Evolutionary conservation across 1,140 invertebrate species (phyloP).

Genomic region (Arion vulgaris): DNA sequence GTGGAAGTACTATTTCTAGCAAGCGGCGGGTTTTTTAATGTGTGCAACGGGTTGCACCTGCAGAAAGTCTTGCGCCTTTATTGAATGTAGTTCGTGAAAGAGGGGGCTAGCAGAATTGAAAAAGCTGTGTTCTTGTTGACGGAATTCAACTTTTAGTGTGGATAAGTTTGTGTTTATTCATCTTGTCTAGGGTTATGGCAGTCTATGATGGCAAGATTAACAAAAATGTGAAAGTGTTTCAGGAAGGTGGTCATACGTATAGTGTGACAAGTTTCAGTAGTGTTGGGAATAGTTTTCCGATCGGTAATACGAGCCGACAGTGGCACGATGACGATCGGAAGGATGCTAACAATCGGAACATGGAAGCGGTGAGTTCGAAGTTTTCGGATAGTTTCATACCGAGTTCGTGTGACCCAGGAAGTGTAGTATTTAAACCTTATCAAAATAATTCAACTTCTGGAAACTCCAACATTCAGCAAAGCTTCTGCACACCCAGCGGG

Average conservation of each 20-base stretch:
- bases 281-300: background rate
- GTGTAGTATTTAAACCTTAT: background rate
- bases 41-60: slow-evolving; percentile 25
- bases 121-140: slow-evolving; percentile 8
- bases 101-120: background rate
- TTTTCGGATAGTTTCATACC: background rate
- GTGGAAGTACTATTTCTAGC: background rate
- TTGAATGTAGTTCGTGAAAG: slow-evolving; percentile 20
- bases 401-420: background rate
- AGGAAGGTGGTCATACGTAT: slow-evolving; percentile 3
- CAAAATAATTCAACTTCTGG: background rate
- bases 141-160: slow-evolving; percentile 25
- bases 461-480: background rate
- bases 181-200: slow-evolving; percentile 23
- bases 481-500: background rate
- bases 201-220: slow-evolving; percentile 7
- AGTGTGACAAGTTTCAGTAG: slow-evolving; percentile 22
- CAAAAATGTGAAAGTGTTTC: slow-evolving; percentile 22
- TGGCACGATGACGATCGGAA: background rate
- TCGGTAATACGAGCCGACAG: background rate
- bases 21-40: background rate
- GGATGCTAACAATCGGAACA: background rate
- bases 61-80: slow-evolving; percentile 5
- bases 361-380: background rate
- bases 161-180: background rate